Evolutionary conservation across 2,113 vertebrate genomes (phyloP).

Genomic region (Datnioides undecimradiatus): DNA sequence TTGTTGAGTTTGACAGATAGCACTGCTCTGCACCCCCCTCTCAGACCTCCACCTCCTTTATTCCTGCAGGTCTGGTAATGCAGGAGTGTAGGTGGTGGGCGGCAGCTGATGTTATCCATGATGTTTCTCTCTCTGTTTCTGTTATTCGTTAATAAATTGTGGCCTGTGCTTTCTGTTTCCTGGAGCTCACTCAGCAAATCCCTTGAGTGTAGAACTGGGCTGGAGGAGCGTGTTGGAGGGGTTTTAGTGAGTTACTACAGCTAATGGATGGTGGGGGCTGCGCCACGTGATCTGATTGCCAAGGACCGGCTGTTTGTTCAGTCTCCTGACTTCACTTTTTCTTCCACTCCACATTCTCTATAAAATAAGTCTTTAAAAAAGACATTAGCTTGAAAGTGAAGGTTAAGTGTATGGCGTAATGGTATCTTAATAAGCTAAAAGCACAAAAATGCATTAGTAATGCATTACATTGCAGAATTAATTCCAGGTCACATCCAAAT

Average conservation of each 20-base stretch:
- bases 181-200: slow-evolving; percentile 68
- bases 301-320: slow-evolving; percentile 8
- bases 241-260: slow-evolving; percentile 64
- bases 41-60: slow-evolving; percentile 17
- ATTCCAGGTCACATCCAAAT: slow-evolving; percentile 21
- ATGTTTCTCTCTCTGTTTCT: slow-evolving; percentile 64
- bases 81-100: slow-evolving; percentile 10
- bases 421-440: slow-evolving; percentile 38
- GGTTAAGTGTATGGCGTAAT: slow-evolving; percentile 3
- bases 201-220: slow-evolving; percentile 51
- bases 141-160: slow-evolving; percentile 77
- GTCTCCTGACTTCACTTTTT: not conserved
- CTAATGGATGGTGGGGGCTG: slow-evolving; percentile 54
- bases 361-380: slow-evolving; percentile 6
- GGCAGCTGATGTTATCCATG: slow-evolving; percentile 55
- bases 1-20: slow-evolving; percentile 85
- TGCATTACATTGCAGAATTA: not conserved
- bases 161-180: slow-evolving; percentile 54
- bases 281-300: slow-evolving; percentile 33
- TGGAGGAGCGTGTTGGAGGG: slow-evolving; percentile 65
- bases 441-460: slow-evolving; percentile 19
- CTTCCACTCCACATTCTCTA: slow-evolving; percentile 1
- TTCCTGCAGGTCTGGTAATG: slow-evolving; percentile 35
- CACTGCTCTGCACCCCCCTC: slow-evolving; percentile 35
- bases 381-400: slow-evolving; percentile 21